phyloP scores from a whole-genome alignment of 2,888 invertebrate species.

The Acholoe squamosa region DNA sequence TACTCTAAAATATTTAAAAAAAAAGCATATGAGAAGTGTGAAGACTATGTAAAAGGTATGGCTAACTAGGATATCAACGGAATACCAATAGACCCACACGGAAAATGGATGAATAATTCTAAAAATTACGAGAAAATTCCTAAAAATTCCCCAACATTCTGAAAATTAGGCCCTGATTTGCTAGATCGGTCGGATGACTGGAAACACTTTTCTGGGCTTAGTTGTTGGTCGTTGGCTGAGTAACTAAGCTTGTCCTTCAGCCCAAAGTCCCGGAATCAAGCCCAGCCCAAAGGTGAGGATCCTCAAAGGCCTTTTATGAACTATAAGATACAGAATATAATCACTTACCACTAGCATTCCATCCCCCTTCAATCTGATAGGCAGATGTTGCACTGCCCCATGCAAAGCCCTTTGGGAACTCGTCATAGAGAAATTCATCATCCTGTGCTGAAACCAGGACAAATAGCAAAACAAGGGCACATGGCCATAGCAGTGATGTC shows the following conservation, averaged over 20 bases:
- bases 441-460: neutral
- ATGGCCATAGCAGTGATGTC: neutral
- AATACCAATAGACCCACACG: too few relatives aligned
- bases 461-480: neutral
- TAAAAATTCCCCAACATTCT: neutral
- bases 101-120: too few relatives aligned
- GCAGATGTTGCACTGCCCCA: slow-evolving; percentile 70
- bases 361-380: slow-evolving; percentile 4
- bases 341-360: slow-evolving; percentile 1
- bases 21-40: too few relatives aligned
- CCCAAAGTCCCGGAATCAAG: too few relatives aligned
- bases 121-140: too few relatives aligned
- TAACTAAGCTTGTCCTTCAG: too few relatives aligned
- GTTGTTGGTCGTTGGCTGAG: too few relatives aligned
- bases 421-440: slow-evolving; percentile 21
- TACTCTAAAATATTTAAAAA: too few relatives aligned
- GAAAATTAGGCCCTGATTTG: neutral
- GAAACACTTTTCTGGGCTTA: too few relatives aligned
- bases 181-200: neutral
- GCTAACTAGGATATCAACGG: too few relatives aligned
- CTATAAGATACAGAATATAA: neutral
- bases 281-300: too few relatives aligned
- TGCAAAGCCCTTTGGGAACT: slow-evolving; percentile 73
- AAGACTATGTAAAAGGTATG: too few relatives aligned
- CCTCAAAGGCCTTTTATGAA: neutral